These are phyloP conservation scores for Clamator glandarius DNA, from an alignment of 2,797 vertebrate species.

Conservation along the genomic window DNA sequence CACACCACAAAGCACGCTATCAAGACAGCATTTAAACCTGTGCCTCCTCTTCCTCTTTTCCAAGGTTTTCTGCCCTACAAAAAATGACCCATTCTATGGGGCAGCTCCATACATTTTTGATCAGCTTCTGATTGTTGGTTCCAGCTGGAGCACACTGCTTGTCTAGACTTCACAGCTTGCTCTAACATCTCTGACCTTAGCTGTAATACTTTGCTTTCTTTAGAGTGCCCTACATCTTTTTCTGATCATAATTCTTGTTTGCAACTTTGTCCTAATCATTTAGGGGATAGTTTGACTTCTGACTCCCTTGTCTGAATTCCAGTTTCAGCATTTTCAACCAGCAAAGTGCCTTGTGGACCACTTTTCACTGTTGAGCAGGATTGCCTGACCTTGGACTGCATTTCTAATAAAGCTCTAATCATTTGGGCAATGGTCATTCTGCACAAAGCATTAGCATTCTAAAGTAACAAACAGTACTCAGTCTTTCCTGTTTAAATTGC, in stretches of 20 bases:
- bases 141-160: background rate
- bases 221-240: background rate
- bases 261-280: background rate
- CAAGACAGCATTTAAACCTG: background rate
- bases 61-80: background rate
- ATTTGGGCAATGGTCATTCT: background rate
- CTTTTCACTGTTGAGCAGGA: background rate
- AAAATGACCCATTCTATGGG: background rate
- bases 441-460: background rate
- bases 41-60: background rate
- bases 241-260: background rate
- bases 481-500: slow-evolving; percentile 65
- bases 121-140: background rate
- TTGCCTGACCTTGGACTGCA: background rate
- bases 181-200: background rate
- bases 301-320: background rate
- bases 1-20: background rate
- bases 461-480: slow-evolving; percentile 35
- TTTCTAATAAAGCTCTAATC: background rate
- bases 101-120: accelerated
- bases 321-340: background rate
- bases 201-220: background rate
- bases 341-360: background rate
- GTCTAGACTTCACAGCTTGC: background rate
- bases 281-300: background rate